These are phyloP conservation scores for Petroica traversi DNA, from an alignment of 2,113 vertebrate genomes.

Conservation along the genomic window DNA sequence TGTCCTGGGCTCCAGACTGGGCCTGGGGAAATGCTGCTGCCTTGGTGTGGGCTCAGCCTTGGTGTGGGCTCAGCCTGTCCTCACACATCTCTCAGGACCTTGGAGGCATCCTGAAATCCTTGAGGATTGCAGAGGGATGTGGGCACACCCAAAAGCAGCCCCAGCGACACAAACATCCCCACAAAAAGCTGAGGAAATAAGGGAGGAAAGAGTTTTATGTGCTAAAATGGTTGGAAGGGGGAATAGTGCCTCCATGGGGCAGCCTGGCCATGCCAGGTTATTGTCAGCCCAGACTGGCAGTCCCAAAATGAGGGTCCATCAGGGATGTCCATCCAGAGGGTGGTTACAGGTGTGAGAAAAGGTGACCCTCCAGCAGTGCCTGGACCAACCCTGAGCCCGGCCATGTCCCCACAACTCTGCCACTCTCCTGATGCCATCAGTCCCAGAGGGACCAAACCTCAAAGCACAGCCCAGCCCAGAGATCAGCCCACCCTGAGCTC, in stretches of 20 bases:
- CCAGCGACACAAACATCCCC: background rate
- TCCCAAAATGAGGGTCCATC: background rate
- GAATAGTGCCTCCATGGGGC: background rate
- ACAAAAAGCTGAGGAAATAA: background rate
- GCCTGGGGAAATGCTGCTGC: background rate
- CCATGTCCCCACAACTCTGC: background rate
- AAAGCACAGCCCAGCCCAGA: background rate
- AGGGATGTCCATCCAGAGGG: background rate
- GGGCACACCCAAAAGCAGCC: background rate
- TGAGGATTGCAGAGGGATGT: background rate
- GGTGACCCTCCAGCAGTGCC: background rate
- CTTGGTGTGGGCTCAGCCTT: background rate
- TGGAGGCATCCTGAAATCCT: background rate
- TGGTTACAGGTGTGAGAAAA: background rate
- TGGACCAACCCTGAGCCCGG: rapidly evolving
- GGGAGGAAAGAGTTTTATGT: background rate
- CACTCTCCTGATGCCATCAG: background rate
- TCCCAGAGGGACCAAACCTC: background rate
- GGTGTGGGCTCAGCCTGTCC: background rate
- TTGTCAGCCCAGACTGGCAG: background rate
- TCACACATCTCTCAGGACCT: background rate
- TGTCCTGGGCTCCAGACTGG: background rate
- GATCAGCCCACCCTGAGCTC: background rate
- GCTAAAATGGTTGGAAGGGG: background rate
- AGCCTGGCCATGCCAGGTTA: background rate